Evolutionary conservation across 2,113 vertebrate genomes (phyloP).

Genomic region (Hyaena hyaena): DNA sequence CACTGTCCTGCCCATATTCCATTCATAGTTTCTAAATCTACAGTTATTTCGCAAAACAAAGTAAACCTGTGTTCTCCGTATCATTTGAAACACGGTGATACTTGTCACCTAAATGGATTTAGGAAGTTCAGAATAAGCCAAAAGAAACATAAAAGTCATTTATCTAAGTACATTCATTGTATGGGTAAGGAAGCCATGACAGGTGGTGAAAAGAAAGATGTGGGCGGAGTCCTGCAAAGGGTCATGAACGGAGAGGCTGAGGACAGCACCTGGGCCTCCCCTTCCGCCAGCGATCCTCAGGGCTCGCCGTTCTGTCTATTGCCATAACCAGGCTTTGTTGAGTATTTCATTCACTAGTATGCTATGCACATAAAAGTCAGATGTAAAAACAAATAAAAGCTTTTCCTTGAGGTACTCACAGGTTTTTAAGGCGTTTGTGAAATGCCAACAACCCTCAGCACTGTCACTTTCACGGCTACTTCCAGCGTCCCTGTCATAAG

Average conservation of each 20-base stretch:
- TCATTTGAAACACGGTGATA: not conserved
- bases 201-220: not conserved
- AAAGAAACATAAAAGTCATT: not conserved
- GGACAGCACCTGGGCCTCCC: not conserved
- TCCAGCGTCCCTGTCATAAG: not conserved
- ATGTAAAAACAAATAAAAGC: not conserved
- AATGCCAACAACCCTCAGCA: not conserved
- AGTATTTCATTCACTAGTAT: not conserved
- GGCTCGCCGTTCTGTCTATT: not conserved
- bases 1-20: not conserved
- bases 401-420: conserved; percentile 70
- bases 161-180: not conserved
- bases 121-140: not conserved
- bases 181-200: not conserved
- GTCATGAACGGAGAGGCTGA: not conserved
- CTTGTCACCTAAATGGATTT: not conserved
- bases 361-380: not conserved
- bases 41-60: not conserved
- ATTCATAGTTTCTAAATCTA: not conserved
- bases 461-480: not conserved
- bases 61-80: not conserved
- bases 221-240: not conserved
- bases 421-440: conserved; percentile 25
- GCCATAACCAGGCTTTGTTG: not conserved
- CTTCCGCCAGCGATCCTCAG: not conserved